Percentiles rank a stretch among this genome's conserved stretches.
These are phyloP conservation scores for Bradypus variegatus DNA, from an alignment of 2,797 vertebrate genomes.

Conservation along the genomic window DNA sequence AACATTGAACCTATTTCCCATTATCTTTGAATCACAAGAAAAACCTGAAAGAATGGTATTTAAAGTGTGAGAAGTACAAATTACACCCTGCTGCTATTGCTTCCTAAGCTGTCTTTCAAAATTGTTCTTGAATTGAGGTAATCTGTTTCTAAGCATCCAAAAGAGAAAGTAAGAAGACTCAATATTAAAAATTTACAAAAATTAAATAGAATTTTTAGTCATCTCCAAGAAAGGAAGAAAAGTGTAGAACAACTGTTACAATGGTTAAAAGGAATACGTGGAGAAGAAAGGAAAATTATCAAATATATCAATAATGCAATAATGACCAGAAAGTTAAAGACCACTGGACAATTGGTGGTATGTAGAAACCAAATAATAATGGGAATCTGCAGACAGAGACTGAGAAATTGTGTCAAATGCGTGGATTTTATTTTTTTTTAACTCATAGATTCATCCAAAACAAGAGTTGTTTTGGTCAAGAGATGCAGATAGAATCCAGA, in stretches of 20 bases:
- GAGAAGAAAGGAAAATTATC: constrained; percentile 13
- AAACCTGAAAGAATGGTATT: constrained; percentile 21
- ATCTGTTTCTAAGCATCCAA: neutral
- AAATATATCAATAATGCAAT: neutral
- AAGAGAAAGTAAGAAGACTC: constrained; percentile 9
- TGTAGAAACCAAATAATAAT: neutral
- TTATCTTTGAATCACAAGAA: constrained; percentile 19
- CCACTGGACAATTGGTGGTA: neutral
- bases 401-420: neutral
- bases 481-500: neutral
- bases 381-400: neutral
- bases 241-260: neutral
- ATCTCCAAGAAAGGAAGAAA: neutral
- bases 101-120: neutral
- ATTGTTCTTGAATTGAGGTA: neutral
- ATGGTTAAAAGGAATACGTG: neutral
- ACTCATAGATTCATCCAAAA: neutral
- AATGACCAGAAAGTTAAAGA: constrained; percentile 15
- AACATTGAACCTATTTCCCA: neutral
- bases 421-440: neutral
- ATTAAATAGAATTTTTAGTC: neutral
- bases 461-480: constrained; percentile 8
- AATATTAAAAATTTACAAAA: constrained; percentile 13
- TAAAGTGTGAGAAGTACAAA: neutral
- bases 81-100: neutral